A percentile compares a stretch with the other conserved stretches of the same genome.
phyloP scores from a whole-genome alignment of 1,140 invertebrate genomes.

The Piezodorus guildinii region DNA sequence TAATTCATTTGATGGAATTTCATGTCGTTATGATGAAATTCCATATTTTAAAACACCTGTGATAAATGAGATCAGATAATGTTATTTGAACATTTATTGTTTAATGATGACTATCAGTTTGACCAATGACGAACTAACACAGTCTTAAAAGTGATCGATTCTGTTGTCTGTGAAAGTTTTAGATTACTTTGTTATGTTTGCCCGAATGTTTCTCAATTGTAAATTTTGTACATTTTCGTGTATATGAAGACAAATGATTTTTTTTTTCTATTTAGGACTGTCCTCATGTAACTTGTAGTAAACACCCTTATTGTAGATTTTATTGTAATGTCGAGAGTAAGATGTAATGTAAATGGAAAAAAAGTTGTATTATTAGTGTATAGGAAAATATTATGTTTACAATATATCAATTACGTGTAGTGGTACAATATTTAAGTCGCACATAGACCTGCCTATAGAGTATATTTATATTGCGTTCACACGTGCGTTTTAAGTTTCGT shows the following conservation, averaged over 20 bases:
- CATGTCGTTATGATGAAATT: not conserved
- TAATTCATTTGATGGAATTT: not conserved
- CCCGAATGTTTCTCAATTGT: conserved; percentile 18
- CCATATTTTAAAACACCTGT: conserved; percentile 7
- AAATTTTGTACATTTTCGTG: conserved; percentile 22
- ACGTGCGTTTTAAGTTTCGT: conserved; percentile 12
- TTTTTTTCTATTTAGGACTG: conserved; percentile 11
- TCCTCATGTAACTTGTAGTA: conserved; percentile 11
- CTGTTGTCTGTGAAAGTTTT: conserved; percentile 12
- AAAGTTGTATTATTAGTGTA: conserved; percentile 20
- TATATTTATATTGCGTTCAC: conserved; percentile 15
- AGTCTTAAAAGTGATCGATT: conserved; percentile 3
- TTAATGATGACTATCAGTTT: not conserved
- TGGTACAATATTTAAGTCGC: conserved; percentile 21
- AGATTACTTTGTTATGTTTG: conserved; percentile 15
- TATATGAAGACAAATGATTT: conserved; percentile 15
- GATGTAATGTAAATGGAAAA: conserved; percentile 17
- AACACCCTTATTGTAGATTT: conserved; percentile 17
- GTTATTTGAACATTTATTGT: conserved; percentile 10
- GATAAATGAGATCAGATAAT: conserved; percentile 13
- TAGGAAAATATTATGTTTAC: conserved; percentile 19
- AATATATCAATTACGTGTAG: conserved; percentile 20
- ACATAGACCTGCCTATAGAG: conserved; percentile 23
- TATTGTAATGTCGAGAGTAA: conserved; percentile 18
- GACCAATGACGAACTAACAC: not conserved